Percentiles rank a stretch among this genome's conserved stretches.
Evolutionary conservation across 2,113 vertebrate genomes (phyloP).

Genomic region (Lasiurus borealis): DNA sequence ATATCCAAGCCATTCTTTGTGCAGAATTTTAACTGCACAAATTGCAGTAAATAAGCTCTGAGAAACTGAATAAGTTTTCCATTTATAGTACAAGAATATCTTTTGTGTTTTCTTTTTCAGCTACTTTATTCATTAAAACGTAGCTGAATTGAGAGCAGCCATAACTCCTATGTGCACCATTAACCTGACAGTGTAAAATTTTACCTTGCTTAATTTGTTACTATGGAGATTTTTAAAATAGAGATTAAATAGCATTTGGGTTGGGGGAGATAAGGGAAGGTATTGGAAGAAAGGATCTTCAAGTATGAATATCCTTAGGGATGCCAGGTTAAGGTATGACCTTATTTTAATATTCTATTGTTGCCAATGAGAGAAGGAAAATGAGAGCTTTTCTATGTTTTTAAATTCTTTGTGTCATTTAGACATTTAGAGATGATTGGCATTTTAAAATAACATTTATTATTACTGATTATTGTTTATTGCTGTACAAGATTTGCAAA

Average conservation of each 20-base stretch:
- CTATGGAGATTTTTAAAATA: slow-evolving; percentile 26
- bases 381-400: background rate
- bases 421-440: background rate
- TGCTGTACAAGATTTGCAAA: slow-evolving; percentile 29
- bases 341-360: background rate
- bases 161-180: slow-evolving; percentile 48
- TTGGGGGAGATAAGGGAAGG: background rate
- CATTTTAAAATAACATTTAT: background rate
- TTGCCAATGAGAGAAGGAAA: background rate
- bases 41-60: slow-evolving; percentile 50
- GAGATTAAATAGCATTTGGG: background rate
- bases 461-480: slow-evolving; percentile 2
- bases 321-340: background rate
- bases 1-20: background rate
- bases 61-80: slow-evolving; percentile 56
- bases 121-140: slow-evolving; percentile 67
- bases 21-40: slow-evolving; percentile 58
- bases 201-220: slow-evolving; percentile 60
- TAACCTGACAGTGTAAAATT: slow-evolving; percentile 68
- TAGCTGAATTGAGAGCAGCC: slow-evolving; percentile 60
- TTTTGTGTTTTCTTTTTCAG: slow-evolving; percentile 52
- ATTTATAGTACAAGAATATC: slow-evolving; percentile 28
- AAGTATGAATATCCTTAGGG: background rate
- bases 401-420: background rate
- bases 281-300: background rate